phyloP scores from a whole-genome alignment of 2,113 vertebrate genomes.

The Ginglymostoma cirratum region DNA sequence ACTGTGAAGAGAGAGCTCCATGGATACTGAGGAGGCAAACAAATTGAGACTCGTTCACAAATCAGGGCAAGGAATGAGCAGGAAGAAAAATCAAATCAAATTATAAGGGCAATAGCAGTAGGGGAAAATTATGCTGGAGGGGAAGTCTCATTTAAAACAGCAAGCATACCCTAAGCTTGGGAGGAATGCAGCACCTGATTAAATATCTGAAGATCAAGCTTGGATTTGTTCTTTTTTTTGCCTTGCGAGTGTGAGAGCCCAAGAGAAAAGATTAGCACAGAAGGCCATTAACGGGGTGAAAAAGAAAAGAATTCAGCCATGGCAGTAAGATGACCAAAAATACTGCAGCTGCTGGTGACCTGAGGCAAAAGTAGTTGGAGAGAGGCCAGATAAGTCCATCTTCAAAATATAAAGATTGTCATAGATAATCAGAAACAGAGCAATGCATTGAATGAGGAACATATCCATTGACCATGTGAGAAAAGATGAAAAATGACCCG shows the following conservation, averaged over 20 bases:
- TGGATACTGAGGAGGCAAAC: background rate
- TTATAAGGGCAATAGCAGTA: background rate
- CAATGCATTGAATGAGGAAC: background rate
- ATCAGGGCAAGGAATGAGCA: background rate
- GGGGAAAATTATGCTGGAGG: background rate
- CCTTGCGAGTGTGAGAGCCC: background rate
- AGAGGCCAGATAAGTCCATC: background rate
- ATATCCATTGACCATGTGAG: background rate
- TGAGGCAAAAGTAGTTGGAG: background rate
- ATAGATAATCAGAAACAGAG: background rate
- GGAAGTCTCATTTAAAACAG: background rate
- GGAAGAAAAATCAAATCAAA: background rate
- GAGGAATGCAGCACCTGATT: background rate
- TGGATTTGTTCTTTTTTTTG: background rate
- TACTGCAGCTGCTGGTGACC: background rate
- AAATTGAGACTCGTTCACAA: background rate
- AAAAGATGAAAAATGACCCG: background rate
- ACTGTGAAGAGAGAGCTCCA: background rate
- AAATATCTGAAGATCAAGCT: background rate
- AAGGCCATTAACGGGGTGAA: background rate
- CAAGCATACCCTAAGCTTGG: background rate
- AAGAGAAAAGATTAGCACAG: background rate
- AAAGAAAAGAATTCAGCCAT: background rate
- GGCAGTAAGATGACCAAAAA: background rate
- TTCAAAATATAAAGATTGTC: background rate